Evolutionary conservation across 2,888 invertebrate species (phyloP).

Genomic region (Chrysolina haemoptera): DNA sequence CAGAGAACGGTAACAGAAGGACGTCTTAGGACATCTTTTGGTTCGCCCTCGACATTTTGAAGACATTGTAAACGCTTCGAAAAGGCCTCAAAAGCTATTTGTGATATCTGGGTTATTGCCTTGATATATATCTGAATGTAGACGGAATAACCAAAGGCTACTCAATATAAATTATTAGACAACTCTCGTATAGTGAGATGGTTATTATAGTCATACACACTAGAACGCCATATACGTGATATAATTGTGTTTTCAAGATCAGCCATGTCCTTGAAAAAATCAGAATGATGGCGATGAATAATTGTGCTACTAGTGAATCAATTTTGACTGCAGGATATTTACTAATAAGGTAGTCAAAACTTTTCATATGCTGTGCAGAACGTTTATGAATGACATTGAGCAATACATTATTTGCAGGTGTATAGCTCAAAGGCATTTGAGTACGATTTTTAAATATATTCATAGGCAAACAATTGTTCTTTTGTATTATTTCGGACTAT

Average conservation of each 20-base stretch:
- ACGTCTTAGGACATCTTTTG: too few species aligned
- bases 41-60: too few species aligned
- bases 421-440: constrained; percentile 8
- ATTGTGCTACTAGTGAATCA: constrained; percentile 33
- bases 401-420: constrained; percentile 22
- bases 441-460: neutral
- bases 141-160: too few species aligned
- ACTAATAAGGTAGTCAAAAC: constrained; percentile 30
- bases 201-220: neutral
- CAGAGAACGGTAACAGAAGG: too few species aligned
- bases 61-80: too few species aligned
- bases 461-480: neutral
- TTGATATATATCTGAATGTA: too few species aligned
- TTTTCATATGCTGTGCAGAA: constrained; percentile 25
- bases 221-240: constrained; percentile 9
- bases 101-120: too few species aligned
- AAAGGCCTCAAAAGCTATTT: too few species aligned
- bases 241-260: neutral
- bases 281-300: constrained; percentile 22
- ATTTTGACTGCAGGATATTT: constrained; percentile 34
- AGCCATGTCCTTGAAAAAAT: constrained; percentile 24
- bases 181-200: neutral
- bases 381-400: constrained; percentile 32
- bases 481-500: too few species aligned
- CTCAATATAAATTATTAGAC: neutral